Conservation (phyloP, 2,797 vertebrate genomes). For the Alectoris magna region DNA sequence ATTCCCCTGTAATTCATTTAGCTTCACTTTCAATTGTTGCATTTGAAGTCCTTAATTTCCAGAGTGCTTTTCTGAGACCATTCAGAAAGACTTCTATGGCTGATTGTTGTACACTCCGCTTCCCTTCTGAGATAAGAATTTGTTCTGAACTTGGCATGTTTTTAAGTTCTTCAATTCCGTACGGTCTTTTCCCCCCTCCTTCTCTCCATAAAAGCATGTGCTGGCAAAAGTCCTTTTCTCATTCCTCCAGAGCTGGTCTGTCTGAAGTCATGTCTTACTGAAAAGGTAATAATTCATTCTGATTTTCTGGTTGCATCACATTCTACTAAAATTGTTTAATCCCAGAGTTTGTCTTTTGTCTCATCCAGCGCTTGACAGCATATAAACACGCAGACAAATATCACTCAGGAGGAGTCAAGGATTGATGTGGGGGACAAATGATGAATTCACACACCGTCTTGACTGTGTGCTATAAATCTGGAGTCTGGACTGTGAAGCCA, state of each 20-base stretch:
- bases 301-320: conserved; percentile 29
- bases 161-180: background rate
- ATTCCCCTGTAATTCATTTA: conserved; percentile 45
- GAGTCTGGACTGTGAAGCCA: conserved; percentile 4
- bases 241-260: background rate
- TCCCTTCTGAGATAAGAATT: conserved; percentile 20
- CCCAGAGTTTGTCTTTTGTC: background rate
- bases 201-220: background rate
- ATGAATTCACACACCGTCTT: conserved; percentile 9
- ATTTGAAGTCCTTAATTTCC: conserved; percentile 43
- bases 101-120: background rate
- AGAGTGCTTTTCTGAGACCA: background rate
- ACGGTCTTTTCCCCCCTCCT: background rate
- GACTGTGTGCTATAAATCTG: conserved; percentile 43
- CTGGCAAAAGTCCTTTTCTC: background rate
- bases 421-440: background rate
- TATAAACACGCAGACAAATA: background rate
- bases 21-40: conserved; percentile 46
- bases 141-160: background rate
- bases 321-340: conserved; percentile 4
- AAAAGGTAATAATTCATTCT: conserved; percentile 25
- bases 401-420: background rate
- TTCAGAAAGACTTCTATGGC: conserved; percentile 29
- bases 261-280: background rate
- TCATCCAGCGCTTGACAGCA: background rate